Percentiles rank a stretch among this genome's conserved stretches.
These are phyloP conservation scores for Perodicticus potto DNA, from an alignment of 2,797 vertebrate species.

Conservation along the genomic window DNA sequence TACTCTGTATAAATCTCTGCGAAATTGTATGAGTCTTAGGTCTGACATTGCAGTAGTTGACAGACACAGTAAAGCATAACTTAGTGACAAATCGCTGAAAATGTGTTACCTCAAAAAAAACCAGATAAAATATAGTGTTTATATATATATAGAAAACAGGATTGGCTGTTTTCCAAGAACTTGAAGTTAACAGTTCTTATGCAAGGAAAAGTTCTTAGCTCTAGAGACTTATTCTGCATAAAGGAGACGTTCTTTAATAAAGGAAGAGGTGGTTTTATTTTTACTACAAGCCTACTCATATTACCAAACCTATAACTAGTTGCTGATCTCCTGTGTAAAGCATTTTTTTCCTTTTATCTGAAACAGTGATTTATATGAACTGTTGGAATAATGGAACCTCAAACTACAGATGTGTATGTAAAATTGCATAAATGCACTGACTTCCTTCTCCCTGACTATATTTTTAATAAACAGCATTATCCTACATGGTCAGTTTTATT, in stretches of 20 bases:
- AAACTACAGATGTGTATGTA: conserved; percentile 83
- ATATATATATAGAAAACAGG: conserved; percentile 66
- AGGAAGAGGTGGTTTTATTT: conserved; percentile 78
- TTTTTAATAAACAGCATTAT: conserved; percentile 85
- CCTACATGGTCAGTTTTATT: conserved; percentile 82
- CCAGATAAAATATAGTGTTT: conserved; percentile 61
- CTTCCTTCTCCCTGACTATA: conserved; percentile 83
- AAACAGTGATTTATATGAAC: conserved; percentile 83
- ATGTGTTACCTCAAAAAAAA: conserved; percentile 69
- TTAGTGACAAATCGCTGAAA: conserved; percentile 66
- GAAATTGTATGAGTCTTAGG: conserved; percentile 64
- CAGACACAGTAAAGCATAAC: conserved; percentile 46
- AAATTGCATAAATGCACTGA: conserved; percentile 83
- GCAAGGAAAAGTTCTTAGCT: conserved; percentile 72
- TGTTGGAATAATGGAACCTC: conserved; percentile 84
- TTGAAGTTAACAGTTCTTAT: conserved; percentile 54
- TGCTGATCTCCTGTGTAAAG: conserved; percentile 81
- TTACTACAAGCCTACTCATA: conserved; percentile 75
- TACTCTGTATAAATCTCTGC: conserved; percentile 69
- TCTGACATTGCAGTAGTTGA: conserved; percentile 49
- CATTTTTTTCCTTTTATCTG: conserved; percentile 73
- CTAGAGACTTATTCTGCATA: conserved; percentile 67
- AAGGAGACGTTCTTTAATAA: conserved; percentile 76
- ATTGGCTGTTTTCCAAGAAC: conserved; percentile 73
- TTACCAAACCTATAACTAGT: conserved; percentile 77